These are phyloP conservation scores for Oscheius sp. DNA, from an alignment of 2,888 invertebrate species.

Conservation along the genomic window DNA sequence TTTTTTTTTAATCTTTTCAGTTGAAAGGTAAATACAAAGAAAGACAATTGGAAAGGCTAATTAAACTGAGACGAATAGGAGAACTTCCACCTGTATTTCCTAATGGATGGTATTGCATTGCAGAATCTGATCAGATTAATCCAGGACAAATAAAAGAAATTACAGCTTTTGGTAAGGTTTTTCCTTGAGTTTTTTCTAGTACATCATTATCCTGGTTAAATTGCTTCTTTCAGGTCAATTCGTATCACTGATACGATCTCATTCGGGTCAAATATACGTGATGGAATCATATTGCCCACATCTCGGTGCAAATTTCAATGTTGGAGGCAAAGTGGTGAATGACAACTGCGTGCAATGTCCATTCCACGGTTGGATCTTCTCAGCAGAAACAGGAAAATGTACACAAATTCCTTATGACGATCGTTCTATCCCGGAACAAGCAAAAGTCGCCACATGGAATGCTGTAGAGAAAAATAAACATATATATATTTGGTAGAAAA, in stretches of 20 bases:
- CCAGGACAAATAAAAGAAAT: slow-evolving; percentile 76
- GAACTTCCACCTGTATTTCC: slow-evolving; percentile 84
- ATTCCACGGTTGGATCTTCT: slow-evolving; percentile 87
- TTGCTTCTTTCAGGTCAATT: slow-evolving; percentile 76
- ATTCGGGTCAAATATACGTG: slow-evolving; percentile 77
- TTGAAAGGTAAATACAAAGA: slow-evolving; percentile 45
- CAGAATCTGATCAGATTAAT: slow-evolving; percentile 78
- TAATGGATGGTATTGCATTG: slow-evolving; percentile 86
- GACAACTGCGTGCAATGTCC: slow-evolving; percentile 85
- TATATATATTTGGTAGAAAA: slow-evolving; percentile 80
- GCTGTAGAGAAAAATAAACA: slow-evolving; percentile 80
- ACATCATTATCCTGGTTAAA: too few relatives aligned
- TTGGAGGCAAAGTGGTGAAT: slow-evolving; percentile 77
- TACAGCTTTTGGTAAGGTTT: slow-evolving; percentile 77
- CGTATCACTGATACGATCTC: slow-evolving; percentile 79
- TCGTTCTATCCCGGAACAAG: slow-evolving; percentile 76
- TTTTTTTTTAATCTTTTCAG: slow-evolving; percentile 29
- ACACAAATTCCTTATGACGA: slow-evolving; percentile 80
- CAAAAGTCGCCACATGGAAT: slow-evolving; percentile 79
- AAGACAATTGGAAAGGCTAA: slow-evolving; percentile 46
- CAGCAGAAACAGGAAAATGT: slow-evolving; percentile 80
- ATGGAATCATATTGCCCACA: slow-evolving; percentile 90
- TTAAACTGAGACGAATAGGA: slow-evolving; percentile 72
- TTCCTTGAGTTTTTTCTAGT: not conserved
- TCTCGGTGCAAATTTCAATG: slow-evolving; percentile 85